Percentiles rank a stretch among this genome's conserved stretches.
phyloP scores from a whole-genome alignment of 2,888 invertebrate genomes.

The Dasypogon diadema region DNA sequence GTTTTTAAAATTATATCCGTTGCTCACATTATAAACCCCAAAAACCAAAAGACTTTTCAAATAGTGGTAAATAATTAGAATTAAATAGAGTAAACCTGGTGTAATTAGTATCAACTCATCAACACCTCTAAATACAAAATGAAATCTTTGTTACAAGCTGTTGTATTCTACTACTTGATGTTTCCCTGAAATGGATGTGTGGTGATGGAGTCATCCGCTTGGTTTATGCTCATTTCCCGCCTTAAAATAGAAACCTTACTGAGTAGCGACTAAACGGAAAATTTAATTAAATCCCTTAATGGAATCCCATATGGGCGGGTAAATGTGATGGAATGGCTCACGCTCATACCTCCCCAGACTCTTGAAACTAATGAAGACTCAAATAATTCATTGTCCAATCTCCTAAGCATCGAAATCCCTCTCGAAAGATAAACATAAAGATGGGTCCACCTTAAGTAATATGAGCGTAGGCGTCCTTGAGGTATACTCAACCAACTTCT shows the following conservation, averaged over 20 bases:
- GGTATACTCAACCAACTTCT: neutral
- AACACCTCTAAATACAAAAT: neutral
- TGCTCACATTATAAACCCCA: no score
- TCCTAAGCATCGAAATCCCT: neutral
- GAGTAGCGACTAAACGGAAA: neutral
- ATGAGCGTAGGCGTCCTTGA: neutral
- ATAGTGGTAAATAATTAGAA: no score
- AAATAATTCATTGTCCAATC: constrained; percentile 42
- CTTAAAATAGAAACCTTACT: neutral
- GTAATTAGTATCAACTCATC: no score
- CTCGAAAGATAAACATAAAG: neutral
- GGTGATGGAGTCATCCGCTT: neutral
- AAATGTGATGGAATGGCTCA: neutral
- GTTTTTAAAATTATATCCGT: no score
- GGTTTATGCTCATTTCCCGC: neutral
- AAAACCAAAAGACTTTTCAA: no score
- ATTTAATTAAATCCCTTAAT: constrained; percentile 24
- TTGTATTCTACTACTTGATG: constrained; percentile 5
- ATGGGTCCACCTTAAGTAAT: neutral
- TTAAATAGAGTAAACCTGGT: no score
- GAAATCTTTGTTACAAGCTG: neutral
- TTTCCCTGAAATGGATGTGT: neutral
- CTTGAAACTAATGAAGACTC: constrained; percentile 18
- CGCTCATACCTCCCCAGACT: neutral
- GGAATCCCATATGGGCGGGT: neutral